phyloP scores from a whole-genome alignment of 2,888 invertebrate genomes.

The Folsomia candida region DNA sequence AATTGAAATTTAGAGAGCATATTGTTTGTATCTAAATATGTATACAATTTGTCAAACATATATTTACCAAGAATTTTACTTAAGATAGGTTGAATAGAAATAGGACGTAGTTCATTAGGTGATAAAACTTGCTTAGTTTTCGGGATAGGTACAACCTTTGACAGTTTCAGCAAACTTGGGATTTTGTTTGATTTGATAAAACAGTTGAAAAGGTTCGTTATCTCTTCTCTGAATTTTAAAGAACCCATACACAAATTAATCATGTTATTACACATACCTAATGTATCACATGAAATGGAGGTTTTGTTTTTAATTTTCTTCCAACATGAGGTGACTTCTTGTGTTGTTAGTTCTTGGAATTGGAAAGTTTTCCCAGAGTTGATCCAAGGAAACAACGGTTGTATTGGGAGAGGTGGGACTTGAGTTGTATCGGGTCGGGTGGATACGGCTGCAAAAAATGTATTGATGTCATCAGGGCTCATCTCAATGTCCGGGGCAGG shows the following conservation, averaged over 20 bases:
- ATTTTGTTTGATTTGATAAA: neutral
- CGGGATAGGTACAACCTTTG: neutral
- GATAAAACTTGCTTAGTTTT: neutral
- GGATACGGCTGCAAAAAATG: neutral
- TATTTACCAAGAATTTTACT: constrained; percentile 17
- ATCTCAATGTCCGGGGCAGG: neutral
- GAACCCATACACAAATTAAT: neutral
- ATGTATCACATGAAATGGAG: neutral
- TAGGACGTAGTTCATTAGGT: neutral
- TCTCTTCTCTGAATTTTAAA: neutral
- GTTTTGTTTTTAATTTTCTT: neutral
- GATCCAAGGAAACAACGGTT: neutral
- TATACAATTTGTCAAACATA: neutral
- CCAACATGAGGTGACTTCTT: neutral
- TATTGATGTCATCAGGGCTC: neutral
- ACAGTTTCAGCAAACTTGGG: neutral
- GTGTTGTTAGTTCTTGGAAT: neutral
- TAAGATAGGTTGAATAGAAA: constrained; percentile 8
- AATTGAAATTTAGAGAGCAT: constrained; percentile 10
- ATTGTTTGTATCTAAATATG: neutral
- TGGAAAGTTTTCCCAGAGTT: neutral
- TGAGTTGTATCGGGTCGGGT: neutral
- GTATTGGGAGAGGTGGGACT: neutral
- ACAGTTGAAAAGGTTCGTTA: neutral
- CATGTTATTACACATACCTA: neutral